Conservation (phyloP, 2,113 vertebrate genomes). For the Crotalus viridis region DNA sequence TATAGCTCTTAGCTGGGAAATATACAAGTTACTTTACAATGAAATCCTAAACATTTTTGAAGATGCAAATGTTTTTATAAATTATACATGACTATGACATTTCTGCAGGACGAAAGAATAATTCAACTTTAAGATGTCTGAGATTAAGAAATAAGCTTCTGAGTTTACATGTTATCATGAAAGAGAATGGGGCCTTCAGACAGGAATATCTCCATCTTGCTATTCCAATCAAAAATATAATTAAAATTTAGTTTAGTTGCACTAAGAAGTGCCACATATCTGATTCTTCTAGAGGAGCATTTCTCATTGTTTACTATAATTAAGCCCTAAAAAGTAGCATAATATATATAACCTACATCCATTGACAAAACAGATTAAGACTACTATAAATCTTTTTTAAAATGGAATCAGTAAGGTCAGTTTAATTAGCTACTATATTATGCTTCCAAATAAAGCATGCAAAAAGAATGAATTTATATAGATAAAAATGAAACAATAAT, state of each 20-base stretch:
- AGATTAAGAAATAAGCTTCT: neutral
- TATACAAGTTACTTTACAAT: neutral
- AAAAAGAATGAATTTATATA: neutral
- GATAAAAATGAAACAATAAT: neutral
- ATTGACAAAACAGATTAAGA: neutral
- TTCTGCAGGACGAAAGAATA: neutral
- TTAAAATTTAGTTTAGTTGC: neutral
- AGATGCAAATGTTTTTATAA: neutral
- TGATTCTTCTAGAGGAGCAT: neutral
- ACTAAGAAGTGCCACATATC: neutral
- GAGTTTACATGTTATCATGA: neutral
- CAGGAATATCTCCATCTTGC: neutral
- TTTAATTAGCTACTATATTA: neutral
- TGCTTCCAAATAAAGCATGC: neutral
- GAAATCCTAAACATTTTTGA: neutral
- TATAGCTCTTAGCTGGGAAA: neutral
- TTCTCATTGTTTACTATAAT: neutral
- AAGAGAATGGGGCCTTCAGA: neutral
- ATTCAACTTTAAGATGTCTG: neutral
- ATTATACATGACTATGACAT: too few species aligned
- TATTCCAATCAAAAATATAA: neutral
- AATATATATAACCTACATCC: neutral
- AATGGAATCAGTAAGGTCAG: neutral
- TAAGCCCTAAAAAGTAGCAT: neutral
- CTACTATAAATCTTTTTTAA: neutral